Conservation (phyloP, 2,888 invertebrate genomes). For the Cristatella mucedo region DNA sequence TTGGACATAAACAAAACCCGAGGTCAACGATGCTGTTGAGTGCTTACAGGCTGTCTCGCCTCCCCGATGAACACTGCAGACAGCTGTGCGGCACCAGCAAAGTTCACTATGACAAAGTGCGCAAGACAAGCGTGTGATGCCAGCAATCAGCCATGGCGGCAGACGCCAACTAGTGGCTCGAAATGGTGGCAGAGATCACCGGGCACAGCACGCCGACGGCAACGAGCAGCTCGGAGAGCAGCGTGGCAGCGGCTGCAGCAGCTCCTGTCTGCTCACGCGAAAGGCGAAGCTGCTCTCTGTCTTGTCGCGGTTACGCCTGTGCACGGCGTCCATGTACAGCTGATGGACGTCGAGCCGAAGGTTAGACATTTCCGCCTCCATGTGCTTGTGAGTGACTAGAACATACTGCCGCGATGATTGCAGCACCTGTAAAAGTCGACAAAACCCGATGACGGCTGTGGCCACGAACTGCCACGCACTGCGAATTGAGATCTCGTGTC, state of each 20-base stretch:
- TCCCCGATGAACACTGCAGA: not conserved
- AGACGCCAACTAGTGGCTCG: too few relatives aligned
- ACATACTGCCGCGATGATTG: too few relatives aligned
- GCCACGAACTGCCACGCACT: too few relatives aligned
- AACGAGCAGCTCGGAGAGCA: conserved; percentile 3
- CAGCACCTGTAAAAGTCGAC: too few relatives aligned
- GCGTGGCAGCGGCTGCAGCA: not conserved
- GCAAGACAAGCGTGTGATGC: too few relatives aligned
- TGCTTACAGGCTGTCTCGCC: not conserved
- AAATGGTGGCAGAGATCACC: too few relatives aligned
- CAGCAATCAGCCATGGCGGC: too few relatives aligned
- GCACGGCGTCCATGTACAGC: conserved; percentile 45
- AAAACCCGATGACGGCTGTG: too few relatives aligned
- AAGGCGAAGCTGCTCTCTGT: conserved; percentile 44
- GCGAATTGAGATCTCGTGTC: too few relatives aligned
- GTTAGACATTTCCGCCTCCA: too few relatives aligned
- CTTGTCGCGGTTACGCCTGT: conserved; percentile 44
- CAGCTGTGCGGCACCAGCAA: not conserved
- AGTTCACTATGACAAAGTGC: not conserved
- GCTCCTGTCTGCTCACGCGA: conserved; percentile 30
- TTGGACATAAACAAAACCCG: not conserved
- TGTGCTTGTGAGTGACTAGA: too few relatives aligned
- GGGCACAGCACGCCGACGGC: conserved; percentile 2
- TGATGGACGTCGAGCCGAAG: too few relatives aligned
- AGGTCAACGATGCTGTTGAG: not conserved